Evolutionary conservation across 2,888 invertebrate genomes (phyloP), one percentile per base, ranked within the genome.

Genomic region (Hermaeophaga mercurialis): DNA sequence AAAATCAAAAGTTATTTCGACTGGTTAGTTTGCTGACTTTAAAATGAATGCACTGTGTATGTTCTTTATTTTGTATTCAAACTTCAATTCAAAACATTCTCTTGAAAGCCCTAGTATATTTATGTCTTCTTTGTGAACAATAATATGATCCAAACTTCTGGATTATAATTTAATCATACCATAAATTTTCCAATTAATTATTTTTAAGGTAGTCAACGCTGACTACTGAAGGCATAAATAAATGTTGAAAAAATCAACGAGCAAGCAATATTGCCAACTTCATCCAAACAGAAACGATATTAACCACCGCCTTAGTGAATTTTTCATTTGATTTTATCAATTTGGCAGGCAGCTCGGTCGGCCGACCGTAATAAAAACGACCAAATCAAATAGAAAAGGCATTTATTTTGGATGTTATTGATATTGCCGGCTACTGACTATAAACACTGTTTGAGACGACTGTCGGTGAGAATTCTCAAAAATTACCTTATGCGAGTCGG

Each of bases 361-460:
- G 14, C 45, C 28, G 34, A 31, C 61, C 55, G 58, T 57, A 62
- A 66, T 70, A 70, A 69, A 69, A 67, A 66, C 59, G 68, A 62
- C 65, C 60, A 69, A 73, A 72, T 73, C 73, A 73, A 71, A 73
- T 72, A 69, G 70, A 66, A 61, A 66, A 66, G 65, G 66, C 73
- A 72, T 74, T 70, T 68, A 72, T 74, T 72, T 65, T 62, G 67
- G 64, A 71, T 70, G 73, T 75, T 75, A 74, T 74, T 73, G 74
- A 74, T 75, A 74, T 74, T 67, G 71, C 70, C 64, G 66, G 61
- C 63, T 65, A 66, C 65, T 68, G 72, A 69, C 69, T 69, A 66
- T 74, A 74, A 74, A 74, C 71, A 70, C 70, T 66, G 70, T 66
- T 69, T 71, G 71, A 71, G 73, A 74, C 70, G 73, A 73, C 71